A percentile compares a stretch with the other conserved stretches of the same genome.
phyloP scores from a whole-genome alignment of 2,888 invertebrate genomes.

The Adineta ricciae region DNA sequence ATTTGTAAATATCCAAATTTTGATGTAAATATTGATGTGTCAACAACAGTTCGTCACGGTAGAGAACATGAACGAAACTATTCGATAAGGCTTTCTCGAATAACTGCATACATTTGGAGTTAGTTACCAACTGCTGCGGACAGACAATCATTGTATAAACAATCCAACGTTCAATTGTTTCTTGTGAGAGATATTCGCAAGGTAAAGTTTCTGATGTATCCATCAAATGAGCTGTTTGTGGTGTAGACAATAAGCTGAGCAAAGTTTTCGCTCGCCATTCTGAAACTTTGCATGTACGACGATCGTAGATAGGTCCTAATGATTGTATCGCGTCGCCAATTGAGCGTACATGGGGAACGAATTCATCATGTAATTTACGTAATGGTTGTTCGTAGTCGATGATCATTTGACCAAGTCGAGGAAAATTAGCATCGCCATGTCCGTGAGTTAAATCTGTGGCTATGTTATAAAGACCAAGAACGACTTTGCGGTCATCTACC shows the following conservation, averaged over 20 bases:
- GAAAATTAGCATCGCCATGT: constrained; percentile 59
- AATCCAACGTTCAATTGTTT: constrained; percentile 90
- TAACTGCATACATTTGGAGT: constrained; percentile 65
- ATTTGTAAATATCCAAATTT: constrained; percentile 88
- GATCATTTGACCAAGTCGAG: constrained; percentile 89
- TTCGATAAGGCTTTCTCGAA: constrained; percentile 84
- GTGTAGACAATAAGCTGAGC: constrained; percentile 76
- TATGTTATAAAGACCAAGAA: constrained; percentile 87
- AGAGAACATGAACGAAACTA: constrained; percentile 83
- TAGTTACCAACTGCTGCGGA: constrained; percentile 68
- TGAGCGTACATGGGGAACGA: constrained; percentile 68
- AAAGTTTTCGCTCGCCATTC: constrained; percentile 67
- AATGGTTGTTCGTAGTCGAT: constrained; percentile 89
- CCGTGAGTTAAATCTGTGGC: constrained; percentile 90
- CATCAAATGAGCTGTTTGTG: constrained; percentile 58
- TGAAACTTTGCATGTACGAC: constrained; percentile 80
- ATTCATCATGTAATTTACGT: constrained; percentile 88
- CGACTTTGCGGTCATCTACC: constrained; percentile 93
- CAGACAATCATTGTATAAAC: constrained; percentile 65
- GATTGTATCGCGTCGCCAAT: constrained; percentile 64
- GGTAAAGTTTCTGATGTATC: constrained; percentile 58
- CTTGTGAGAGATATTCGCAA: constrained; percentile 88
- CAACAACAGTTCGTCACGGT: constrained; percentile 89
- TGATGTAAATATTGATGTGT: constrained; percentile 82
- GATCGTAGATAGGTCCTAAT: constrained; percentile 68